These are phyloP conservation scores for Torymus auratus DNA, from an alignment of 2,888 invertebrate species.

Conservation along the genomic window DNA sequence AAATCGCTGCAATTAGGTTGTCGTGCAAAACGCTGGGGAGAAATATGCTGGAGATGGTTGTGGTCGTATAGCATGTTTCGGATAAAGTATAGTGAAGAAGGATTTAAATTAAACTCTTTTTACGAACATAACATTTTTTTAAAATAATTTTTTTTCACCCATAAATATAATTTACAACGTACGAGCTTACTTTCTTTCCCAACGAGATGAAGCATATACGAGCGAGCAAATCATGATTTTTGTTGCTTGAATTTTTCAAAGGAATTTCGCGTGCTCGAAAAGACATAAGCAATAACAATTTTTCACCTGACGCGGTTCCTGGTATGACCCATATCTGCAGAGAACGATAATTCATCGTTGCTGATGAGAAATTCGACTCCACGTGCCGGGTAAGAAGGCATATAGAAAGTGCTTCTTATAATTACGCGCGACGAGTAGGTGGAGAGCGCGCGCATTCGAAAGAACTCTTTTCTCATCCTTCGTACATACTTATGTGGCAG, in stretches of 20 bases:
- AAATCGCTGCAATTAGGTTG: no score
- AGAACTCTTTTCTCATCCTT: constrained; percentile 17
- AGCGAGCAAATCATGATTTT: no score
- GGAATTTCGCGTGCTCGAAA: neutral
- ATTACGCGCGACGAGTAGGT: constrained; percentile 21
- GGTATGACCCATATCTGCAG: neutral
- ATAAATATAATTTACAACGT: no score
- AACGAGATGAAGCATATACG: no score
- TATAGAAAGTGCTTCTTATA: constrained; percentile 41
- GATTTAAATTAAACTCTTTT: neutral
- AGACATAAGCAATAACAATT: neutral
- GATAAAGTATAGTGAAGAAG: neutral
- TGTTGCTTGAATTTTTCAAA: no score
- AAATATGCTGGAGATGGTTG: no score
- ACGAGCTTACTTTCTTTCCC: no score
- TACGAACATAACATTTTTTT: neutral
- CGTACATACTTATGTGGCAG: neutral
- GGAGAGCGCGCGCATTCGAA: neutral
- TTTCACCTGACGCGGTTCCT: neutral
- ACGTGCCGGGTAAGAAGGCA: constrained; percentile 20
- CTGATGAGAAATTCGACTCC: constrained; percentile 24
- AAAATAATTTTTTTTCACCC: neutral
- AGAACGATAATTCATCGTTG: constrained; percentile 19
- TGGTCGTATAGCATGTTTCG: no score
- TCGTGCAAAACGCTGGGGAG: no score